A percentile compares a stretch with the other conserved stretches of the same genome.
Conservation (phyloP, 2,888 invertebrate genomes). For the Lypha dubia region DNA sequence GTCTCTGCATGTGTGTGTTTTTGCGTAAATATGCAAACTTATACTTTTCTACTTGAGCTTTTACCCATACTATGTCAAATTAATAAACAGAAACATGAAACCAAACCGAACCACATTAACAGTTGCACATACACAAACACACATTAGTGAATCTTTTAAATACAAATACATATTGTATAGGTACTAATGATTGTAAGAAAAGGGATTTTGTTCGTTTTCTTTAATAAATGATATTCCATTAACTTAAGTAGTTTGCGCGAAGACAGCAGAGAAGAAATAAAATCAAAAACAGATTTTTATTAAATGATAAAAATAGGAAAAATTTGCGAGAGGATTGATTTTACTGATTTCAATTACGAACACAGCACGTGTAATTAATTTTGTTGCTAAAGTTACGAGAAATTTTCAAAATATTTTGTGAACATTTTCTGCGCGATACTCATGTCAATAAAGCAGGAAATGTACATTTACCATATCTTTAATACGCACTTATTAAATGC, state of each 20-base stretch:
- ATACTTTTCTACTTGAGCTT: slow-evolving; percentile 21
- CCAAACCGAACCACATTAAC: background rate
- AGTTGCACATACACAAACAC: background rate
- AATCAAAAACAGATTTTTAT: background rate
- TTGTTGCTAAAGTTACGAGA: no score
- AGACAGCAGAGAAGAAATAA: background rate
- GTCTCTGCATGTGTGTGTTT: background rate
- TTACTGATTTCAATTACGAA: background rate
- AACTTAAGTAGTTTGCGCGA: slow-evolving; percentile 22
- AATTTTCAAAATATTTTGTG: no score
- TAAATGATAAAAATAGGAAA: slow-evolving; percentile 19
- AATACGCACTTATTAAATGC: no score
- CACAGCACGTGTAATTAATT: background rate
- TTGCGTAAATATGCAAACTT: slow-evolving; percentile 47
- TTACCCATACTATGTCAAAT: slow-evolving; percentile 42
- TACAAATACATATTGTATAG: background rate
- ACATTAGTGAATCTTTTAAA: background rate
- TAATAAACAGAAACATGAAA: slow-evolving; percentile 33
- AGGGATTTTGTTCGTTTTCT: slow-evolving; percentile 16
- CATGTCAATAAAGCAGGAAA: no score
- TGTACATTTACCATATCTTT: no score
- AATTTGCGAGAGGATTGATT: background rate
- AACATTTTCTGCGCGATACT: no score
- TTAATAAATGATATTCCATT: slow-evolving; percentile 41
- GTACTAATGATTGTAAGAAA: background rate